These are phyloP conservation scores for Congeria kusceri DNA, from an alignment of 2,888 invertebrate species.

Conservation along the genomic window DNA sequence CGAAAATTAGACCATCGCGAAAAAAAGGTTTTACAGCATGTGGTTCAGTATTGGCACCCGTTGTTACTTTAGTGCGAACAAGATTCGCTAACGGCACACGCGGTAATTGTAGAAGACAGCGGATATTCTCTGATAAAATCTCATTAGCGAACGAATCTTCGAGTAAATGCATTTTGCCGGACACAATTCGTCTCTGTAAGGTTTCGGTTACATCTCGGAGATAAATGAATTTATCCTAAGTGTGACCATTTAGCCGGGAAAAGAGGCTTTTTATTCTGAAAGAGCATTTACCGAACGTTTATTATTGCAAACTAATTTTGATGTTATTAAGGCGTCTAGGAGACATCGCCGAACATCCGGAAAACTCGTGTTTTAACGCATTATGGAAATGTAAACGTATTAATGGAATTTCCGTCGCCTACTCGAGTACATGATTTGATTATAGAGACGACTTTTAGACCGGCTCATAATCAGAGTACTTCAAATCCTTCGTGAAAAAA, in stretches of 20 bases:
- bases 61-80: no score
- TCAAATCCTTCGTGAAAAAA: no score
- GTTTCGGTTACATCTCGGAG: conserved; percentile 52
- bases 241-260: conserved; percentile 31
- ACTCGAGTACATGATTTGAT: not conserved
- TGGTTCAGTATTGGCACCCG: no score
- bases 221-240: conserved; percentile 54
- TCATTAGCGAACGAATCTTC: conserved; percentile 52
- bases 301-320: conserved; percentile 41
- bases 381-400: conserved; percentile 47
- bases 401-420: conserved; percentile 45
- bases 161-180: conserved; percentile 60
- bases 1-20: no score
- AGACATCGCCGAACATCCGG: conserved; percentile 30
- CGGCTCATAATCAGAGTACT: no score
- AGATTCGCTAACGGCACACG: no score
- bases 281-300: conserved; percentile 14
- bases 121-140: conserved; percentile 37
- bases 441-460: not conserved
- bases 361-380: conserved; percentile 45
- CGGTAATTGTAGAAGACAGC: not conserved
- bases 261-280: conserved; percentile 26
- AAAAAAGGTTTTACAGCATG: no score
- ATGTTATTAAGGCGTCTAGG: conserved; percentile 39
- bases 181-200: conserved; percentile 32